A percentile compares a stretch with the other conserved stretches of the same genome.
Evolutionary conservation across 1,140 invertebrate genomes (phyloP).

Genomic region (Gryllus bimaculatus): DNA sequence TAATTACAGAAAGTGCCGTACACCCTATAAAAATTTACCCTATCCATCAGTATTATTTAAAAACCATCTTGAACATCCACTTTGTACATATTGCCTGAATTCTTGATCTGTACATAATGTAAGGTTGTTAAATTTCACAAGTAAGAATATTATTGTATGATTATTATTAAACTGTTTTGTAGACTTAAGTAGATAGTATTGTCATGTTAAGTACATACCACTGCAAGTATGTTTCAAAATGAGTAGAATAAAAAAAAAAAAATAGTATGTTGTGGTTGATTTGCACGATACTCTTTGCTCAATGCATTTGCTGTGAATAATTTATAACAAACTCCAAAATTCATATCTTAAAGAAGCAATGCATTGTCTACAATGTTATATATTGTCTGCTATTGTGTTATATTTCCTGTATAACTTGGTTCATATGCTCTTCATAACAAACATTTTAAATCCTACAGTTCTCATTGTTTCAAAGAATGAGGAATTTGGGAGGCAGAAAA

Average conservation of each 20-base stretch:
- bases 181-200: neutral
- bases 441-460: too few species aligned
- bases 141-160: neutral
- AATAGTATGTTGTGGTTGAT: neutral
- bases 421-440: too few species aligned
- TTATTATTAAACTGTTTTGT: neutral
- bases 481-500: too few species aligned
- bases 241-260: neutral
- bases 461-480: too few species aligned
- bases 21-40: conserved; percentile 6
- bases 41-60: conserved; percentile 13
- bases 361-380: neutral
- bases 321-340: neutral
- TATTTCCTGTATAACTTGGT: too few species aligned
- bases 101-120: neutral
- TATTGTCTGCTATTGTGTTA: too few species aligned
- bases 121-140: neutral
- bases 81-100: neutral
- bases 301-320: neutral
- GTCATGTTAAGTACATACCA: neutral
- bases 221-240: neutral
- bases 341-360: neutral
- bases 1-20: neutral
- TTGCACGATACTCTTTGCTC: conserved; percentile 1
- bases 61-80: neutral